A percentile compares a stretch with the other conserved stretches of the same genome.
Conservation (phyloP, 1,140 invertebrate species). For the Watersipora subatra region DNA sequence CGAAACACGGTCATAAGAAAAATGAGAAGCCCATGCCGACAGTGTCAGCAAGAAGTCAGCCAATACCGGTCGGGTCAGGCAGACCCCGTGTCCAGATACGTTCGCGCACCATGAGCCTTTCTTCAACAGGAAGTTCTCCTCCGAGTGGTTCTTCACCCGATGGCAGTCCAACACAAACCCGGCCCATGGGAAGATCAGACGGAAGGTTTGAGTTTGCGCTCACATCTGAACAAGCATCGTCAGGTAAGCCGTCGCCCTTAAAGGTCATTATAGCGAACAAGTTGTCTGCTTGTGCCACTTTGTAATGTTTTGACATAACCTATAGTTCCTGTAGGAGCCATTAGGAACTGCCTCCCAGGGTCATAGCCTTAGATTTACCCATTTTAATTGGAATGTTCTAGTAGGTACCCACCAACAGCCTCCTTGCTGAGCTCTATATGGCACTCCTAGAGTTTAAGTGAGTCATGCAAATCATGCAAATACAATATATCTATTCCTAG, state of each 20-base stretch:
- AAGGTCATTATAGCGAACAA: no score
- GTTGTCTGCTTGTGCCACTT: no score
- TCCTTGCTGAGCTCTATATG: no score
- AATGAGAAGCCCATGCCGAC: constrained; percentile 47
- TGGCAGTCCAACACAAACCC: not conserved
- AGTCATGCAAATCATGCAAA: no score
- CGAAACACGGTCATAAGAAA: constrained; percentile 41
- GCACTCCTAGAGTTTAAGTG: no score
- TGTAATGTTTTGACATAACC: no score
- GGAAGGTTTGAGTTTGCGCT: not conserved
- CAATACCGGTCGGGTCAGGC: not conserved
- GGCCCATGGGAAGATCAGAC: not conserved
- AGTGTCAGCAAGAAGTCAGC: constrained; percentile 10
- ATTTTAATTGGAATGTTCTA: no score
- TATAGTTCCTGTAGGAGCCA: no score
- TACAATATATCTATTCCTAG: no score
- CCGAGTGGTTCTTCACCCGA: not conserved
- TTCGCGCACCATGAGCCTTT: not conserved
- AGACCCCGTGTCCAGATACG: not conserved
- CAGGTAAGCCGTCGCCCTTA: not conserved
- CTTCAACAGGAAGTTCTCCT: not conserved
- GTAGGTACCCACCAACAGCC: no score
- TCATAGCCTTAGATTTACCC: no score
- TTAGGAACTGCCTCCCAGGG: no score
- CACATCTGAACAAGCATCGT: not conserved